Evolutionary conservation across 1,140 invertebrate genomes (phyloP).

Genomic region (Asobara japonica): DNA sequence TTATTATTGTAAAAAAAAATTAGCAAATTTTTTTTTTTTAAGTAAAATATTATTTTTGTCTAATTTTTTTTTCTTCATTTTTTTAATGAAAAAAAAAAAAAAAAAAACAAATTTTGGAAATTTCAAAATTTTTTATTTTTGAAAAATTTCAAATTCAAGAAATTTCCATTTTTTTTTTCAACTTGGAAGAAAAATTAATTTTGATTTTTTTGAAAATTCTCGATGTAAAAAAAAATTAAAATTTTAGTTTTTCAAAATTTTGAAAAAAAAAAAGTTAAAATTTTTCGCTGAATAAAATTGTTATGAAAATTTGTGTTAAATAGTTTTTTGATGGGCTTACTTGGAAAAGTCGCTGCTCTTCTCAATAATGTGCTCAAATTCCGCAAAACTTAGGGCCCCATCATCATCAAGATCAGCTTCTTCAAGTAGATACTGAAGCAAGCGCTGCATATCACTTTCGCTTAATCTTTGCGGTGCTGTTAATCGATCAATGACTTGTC

Average conservation of each 20-base stretch:
- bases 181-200: too few species aligned
- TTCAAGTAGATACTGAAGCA: constrained; percentile 81
- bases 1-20: constrained; percentile 42
- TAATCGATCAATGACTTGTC: constrained; percentile 78
- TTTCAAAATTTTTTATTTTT: too few species aligned
- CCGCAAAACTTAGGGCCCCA: constrained; percentile 89
- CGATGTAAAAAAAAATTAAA: too few species aligned
- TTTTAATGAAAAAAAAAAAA: too few species aligned
- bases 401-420: constrained; percentile 95
- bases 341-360: constrained; percentile 91
- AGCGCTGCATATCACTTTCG: constrained; percentile 76
- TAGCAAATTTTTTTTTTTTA: constrained; percentile 22
- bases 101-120: too few species aligned
- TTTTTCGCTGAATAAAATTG: neutral
- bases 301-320: neutral
- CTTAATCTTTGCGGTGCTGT: constrained; percentile 74
- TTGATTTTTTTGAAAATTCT: too few species aligned
- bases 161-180: too few species aligned
- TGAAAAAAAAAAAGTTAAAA: neutral
- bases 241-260: too few species aligned
- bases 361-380: constrained; percentile 94
- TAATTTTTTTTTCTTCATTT: too few species aligned
- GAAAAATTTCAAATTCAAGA: too few species aligned
- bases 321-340: constrained; percentile 64
- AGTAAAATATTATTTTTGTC: neutral